Evolutionary conservation across 2,797 vertebrate species (phyloP).

Genomic region (Vespertilio murinus): DNA sequence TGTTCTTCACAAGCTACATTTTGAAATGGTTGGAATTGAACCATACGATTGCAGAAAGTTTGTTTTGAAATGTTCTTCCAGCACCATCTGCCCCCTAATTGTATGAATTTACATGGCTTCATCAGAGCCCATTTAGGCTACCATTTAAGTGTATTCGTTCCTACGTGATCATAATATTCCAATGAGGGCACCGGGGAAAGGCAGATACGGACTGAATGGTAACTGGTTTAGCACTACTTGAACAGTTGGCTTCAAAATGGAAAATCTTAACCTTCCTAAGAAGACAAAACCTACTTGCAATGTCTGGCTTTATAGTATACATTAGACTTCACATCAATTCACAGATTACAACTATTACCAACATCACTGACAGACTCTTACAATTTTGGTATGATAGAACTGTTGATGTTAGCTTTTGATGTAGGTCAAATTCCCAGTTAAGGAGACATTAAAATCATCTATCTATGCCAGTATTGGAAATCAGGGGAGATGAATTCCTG

Average conservation of each 20-base stretch:
- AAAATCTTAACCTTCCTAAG: not conserved
- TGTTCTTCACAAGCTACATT: not conserved
- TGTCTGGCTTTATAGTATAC: not conserved
- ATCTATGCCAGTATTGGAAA: not conserved
- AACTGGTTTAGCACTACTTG: not conserved
- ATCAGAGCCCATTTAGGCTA: constrained; percentile 48
- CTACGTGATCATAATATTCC: not conserved
- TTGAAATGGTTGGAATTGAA: constrained; percentile 24
- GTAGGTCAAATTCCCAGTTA: not conserved
- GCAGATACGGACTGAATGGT: not conserved
- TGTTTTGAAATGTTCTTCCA: not conserved
- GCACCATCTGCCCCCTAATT: constrained; percentile 44
- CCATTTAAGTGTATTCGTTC: constrained; percentile 41
- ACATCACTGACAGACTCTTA: not conserved
- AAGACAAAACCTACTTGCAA: not conserved
- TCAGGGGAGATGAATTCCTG: not conserved
- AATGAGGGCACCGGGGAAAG: constrained; percentile 29
- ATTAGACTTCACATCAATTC: not conserved
- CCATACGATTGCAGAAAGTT: not conserved
- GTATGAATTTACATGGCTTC: constrained; percentile 15
- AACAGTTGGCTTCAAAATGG: not conserved
- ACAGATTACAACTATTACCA: not conserved
- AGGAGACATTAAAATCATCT: not conserved
- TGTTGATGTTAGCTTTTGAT: not conserved
- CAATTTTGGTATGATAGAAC: not conserved